Percentiles rank a stretch among this genome's conserved stretches.
Evolutionary conservation across 2,797 vertebrate genomes (phyloP).

Genomic region (Pangasius macronema): DNA sequence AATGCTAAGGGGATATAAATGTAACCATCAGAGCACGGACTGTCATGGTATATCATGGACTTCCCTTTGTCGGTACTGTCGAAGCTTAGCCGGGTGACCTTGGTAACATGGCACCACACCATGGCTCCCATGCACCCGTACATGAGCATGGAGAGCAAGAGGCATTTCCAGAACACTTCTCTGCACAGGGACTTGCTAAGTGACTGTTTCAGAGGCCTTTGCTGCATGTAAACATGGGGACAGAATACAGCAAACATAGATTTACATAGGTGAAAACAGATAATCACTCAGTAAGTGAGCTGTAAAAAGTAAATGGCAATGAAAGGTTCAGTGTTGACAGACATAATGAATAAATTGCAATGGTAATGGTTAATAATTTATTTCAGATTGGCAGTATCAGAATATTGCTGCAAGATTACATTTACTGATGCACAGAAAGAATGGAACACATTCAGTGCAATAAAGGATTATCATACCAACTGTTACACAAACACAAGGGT

Average conservation of each 20-base stretch:
- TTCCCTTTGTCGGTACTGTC: conserved; percentile 93
- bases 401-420: not conserved
- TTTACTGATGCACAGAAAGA: not conserved
- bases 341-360: not conserved
- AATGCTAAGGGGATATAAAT: conserved; percentile 97
- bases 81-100: conserved; percentile 93
- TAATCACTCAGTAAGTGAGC: not conserved
- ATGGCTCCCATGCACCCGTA: conserved; percentile 94
- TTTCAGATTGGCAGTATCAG: not conserved
- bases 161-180: conserved; percentile 97
- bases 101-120: conserved; percentile 97
- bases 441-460: not conserved
- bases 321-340: not conserved
- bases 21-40: conserved; percentile 95
- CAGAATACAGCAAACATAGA: not conserved
- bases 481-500: not conserved
- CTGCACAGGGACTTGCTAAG: conserved; percentile 94
- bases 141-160: conserved; percentile 93
- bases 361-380: not conserved
- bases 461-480: not conserved
- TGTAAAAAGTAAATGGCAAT: conserved; percentile 1
- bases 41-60: conserved; percentile 98
- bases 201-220: conserved; percentile 90
- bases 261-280: not conserved
- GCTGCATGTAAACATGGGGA: conserved; percentile 73